These are phyloP conservation scores for Mustelus asterias DNA, from an alignment of 2,113 vertebrate species.

Conservation along the genomic window DNA sequence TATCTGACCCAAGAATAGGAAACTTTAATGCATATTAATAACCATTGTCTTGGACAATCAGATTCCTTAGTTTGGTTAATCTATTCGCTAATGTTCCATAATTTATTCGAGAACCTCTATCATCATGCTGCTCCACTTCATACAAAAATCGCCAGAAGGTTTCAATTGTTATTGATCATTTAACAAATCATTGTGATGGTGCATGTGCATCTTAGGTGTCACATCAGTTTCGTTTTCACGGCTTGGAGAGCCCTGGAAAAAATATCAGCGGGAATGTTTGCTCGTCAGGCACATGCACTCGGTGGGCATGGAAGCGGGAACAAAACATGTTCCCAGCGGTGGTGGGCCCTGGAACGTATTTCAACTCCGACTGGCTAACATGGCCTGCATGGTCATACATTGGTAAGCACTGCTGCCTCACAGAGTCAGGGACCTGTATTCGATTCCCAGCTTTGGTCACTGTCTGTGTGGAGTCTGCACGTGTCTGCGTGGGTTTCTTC, in stretches of 20 bases:
- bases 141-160: not conserved
- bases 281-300: too few relatives aligned
- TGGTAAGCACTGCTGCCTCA: too few relatives aligned
- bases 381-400: too few relatives aligned
- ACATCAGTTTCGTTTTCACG: not conserved
- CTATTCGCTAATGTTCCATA: not conserved
- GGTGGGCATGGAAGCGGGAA: too few relatives aligned
- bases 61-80: not conserved
- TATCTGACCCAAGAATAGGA: not conserved
- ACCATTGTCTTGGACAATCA: not conserved
- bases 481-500: too few relatives aligned
- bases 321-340: too few relatives aligned
- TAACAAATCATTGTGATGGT: not conserved
- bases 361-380: too few relatives aligned
- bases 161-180: not conserved
- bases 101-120: not conserved
- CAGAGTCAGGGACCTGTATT: too few relatives aligned
- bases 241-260: not conserved
- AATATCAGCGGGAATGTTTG: too few relatives aligned
- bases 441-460: too few relatives aligned
- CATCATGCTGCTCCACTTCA: not conserved
- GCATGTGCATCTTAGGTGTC: not conserved
- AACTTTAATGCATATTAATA: conserved; percentile 13
- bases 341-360: too few relatives aligned
- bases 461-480: too few relatives aligned